Conservation (phyloP, 2,113 vertebrate genomes). For the Oncorhynchus masou region DNA sequence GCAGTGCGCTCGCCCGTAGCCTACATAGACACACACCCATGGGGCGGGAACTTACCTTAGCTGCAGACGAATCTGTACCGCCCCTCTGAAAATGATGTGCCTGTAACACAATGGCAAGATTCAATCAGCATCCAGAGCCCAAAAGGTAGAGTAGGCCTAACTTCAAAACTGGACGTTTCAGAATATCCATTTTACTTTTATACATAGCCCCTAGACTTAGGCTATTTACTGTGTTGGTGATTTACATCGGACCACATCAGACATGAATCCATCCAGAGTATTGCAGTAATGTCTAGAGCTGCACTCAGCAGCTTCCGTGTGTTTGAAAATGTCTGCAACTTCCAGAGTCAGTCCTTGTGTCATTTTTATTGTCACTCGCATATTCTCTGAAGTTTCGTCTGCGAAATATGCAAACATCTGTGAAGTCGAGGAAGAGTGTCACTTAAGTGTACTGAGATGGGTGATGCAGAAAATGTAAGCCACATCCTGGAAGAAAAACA, state of each 20-base stretch:
- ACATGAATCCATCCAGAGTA: neutral
- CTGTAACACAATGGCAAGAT: neutral
- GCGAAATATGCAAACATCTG: neutral
- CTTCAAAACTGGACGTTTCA: too few species aligned
- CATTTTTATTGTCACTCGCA: neutral
- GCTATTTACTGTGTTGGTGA: too few species aligned
- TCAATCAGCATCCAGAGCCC: neutral
- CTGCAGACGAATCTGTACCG: slow-evolving; percentile 33
- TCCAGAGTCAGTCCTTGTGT: neutral
- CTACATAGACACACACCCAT: slow-evolving; percentile 66
- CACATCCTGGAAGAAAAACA: neutral
- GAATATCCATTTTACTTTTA: too few species aligned
- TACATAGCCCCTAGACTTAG: too few species aligned
- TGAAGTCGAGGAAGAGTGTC: neutral
- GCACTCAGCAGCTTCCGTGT: neutral
- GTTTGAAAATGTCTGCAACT: neutral
- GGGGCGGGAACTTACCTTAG: slow-evolving; percentile 74
- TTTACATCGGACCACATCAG: too few species aligned
- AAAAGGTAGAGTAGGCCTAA: neutral
- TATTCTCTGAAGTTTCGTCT: neutral
- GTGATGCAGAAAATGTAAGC: neutral
- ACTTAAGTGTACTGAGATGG: neutral
- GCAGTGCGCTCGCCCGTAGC: slow-evolving; percentile 52
- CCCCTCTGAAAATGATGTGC: slow-evolving; percentile 13
- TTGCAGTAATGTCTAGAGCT: neutral